Conservation (phyloP, 2,797 vertebrate species). For the Cryptoblepharus egeriae region DNA sequence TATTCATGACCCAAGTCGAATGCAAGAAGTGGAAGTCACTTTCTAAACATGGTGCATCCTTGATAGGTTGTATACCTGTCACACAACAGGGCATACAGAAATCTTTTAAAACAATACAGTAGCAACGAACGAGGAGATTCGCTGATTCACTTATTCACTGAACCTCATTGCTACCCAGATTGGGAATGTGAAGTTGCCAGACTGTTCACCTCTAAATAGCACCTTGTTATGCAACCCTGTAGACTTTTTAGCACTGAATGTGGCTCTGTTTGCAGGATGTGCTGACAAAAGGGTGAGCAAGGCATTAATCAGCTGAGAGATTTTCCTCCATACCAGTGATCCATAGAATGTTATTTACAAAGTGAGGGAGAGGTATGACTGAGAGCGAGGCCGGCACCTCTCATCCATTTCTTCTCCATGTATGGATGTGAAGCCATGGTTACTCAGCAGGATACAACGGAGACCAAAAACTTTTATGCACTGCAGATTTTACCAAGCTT, state of each 20-base stretch:
- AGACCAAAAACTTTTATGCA: conserved; percentile 60
- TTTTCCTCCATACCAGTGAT: conserved; percentile 48
- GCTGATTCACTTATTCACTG: conserved; percentile 12
- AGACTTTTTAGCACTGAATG: conserved; percentile 11
- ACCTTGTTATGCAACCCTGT: conserved; percentile 21
- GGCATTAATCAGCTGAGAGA: conserved; percentile 46
- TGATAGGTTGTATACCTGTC: not conserved
- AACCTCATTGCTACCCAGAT: not conserved
- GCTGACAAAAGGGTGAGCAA: not conserved
- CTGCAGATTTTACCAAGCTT: not conserved
- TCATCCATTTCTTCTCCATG: conserved; percentile 63
- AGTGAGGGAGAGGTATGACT: conserved; percentile 53
- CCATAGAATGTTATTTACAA: conserved; percentile 73
- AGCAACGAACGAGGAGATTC: not conserved
- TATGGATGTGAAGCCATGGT: conserved; percentile 63
- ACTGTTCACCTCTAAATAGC: conserved; percentile 9
- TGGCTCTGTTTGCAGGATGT: conserved; percentile 5
- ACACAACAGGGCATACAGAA: not conserved
- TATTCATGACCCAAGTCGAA: too few relatives aligned
- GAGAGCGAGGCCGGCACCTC: conserved; percentile 30
- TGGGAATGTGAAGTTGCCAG: not conserved
- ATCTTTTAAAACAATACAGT: not conserved
- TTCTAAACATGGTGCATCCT: not conserved
- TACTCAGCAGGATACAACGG: conserved; percentile 76
- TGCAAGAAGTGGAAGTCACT: not conserved